A percentile compares a stretch with the other conserved stretches of the same genome.
phyloP scores from a whole-genome alignment of 2,888 invertebrate genomes.

The Cristatella mucedo region DNA sequence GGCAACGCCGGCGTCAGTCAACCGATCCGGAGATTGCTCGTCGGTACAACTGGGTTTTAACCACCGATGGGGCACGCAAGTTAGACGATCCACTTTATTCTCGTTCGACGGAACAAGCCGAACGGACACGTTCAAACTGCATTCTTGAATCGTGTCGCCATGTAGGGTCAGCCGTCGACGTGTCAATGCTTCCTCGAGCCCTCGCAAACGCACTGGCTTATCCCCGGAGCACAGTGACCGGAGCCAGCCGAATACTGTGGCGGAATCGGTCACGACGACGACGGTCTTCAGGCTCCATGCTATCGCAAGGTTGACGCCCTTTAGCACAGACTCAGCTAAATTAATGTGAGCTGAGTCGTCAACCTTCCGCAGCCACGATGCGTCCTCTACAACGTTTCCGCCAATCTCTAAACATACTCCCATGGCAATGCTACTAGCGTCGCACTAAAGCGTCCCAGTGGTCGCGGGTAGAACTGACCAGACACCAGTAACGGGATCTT shows the following conservation, averaged over 20 bases:
- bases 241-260: constrained; percentile 3
- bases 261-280: constrained; percentile 1
- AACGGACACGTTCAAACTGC: too few relatives aligned
- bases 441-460: neutral
- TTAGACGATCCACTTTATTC: too few relatives aligned
- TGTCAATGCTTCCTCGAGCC: too few relatives aligned
- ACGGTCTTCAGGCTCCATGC: neutral
- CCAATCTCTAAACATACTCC: constrained; percentile 1
- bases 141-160: too few relatives aligned
- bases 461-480: constrained; percentile 8
- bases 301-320: neutral
- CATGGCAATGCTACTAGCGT: constrained; percentile 6
- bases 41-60: too few relatives aligned
- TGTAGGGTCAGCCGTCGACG: too few relatives aligned
- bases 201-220: too few relatives aligned
- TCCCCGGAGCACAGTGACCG: too few relatives aligned
- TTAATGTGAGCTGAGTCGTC: constrained; percentile 4
- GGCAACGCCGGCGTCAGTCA: too few relatives aligned
- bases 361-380: constrained; percentile 2
- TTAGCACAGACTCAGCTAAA: constrained; percentile 4
- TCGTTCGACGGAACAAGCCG: too few relatives aligned
- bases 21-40: too few relatives aligned
- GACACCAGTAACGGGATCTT: constrained; percentile 9
- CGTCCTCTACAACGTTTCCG: constrained; percentile 1
- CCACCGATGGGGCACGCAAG: too few relatives aligned